phyloP scores from a whole-genome alignment of 2,797 vertebrate species.

The Aplochiton taeniatus region DNA sequence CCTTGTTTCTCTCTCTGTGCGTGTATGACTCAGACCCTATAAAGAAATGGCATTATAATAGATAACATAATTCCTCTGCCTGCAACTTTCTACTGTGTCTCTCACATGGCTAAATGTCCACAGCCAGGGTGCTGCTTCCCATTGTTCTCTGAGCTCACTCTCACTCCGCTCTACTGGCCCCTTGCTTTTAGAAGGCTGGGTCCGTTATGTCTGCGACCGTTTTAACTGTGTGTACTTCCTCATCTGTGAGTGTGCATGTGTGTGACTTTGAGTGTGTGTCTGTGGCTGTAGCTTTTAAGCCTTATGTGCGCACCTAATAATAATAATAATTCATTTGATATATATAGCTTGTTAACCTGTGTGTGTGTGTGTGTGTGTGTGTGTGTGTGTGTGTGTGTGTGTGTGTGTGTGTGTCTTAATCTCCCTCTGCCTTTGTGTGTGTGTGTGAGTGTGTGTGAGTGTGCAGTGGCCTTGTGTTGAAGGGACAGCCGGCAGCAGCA shows the following conservation, averaged over 20 bases:
- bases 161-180: not conserved
- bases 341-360: too few relatives aligned
- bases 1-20: not conserved
- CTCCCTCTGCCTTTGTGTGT: not conserved
- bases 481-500: conserved; percentile 28
- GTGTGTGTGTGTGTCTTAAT: not conserved
- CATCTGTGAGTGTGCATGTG: not conserved
- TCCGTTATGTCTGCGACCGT: too few relatives aligned
- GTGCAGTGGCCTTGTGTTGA: conserved; percentile 2
- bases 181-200: not conserved
- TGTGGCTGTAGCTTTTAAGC: not conserved
- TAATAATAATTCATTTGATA: too few relatives aligned
- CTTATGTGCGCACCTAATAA: not conserved
- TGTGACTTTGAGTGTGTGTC: not conserved
- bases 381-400: not conserved
- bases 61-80: not conserved
- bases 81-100: not conserved
- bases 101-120: not conserved
- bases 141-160: not conserved
- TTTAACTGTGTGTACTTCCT: too few relatives aligned
- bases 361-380: not conserved
- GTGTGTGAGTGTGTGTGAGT: not conserved
- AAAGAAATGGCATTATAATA: too few relatives aligned
- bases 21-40: not conserved
- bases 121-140: not conserved